These are phyloP conservation scores for Drosophila sproati DNA, from an alignment of 1,140 invertebrate species.

Conservation along the genomic window DNA sequence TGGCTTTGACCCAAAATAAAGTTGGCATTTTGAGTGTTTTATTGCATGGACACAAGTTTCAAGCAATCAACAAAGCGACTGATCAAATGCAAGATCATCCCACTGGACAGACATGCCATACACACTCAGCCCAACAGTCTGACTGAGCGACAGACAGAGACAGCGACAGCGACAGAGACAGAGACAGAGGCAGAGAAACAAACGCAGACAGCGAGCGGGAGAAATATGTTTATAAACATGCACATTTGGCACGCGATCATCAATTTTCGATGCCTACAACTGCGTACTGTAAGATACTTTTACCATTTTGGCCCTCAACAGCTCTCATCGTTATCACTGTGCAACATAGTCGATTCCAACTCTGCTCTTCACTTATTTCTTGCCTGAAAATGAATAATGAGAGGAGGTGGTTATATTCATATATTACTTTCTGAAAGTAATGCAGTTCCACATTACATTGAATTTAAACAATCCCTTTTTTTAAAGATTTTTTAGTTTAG, in stretches of 20 bases:
- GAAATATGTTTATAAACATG: conserved; percentile 82
- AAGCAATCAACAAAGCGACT: conserved; percentile 82
- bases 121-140: conserved; percentile 12
- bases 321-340: conserved; percentile 41
- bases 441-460: too few species aligned
- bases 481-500: too few species aligned
- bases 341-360: conserved; percentile 40
- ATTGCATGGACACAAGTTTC: conserved; percentile 82
- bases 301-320: conserved; percentile 54
- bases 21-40: conserved; percentile 82
- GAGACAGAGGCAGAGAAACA: conserved; percentile 11
- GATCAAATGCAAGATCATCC: conserved; percentile 82
- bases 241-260: conserved; percentile 81
- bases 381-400: conserved; percentile 33
- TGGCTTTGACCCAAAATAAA: conserved; percentile 81
- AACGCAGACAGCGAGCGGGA: conserved; percentile 24
- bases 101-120: conserved; percentile 58
- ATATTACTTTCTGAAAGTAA: conserved; percentile 15
- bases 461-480: too few species aligned
- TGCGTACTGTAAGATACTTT: conserved; percentile 72
- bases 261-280: conserved; percentile 67
- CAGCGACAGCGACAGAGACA: not conserved
- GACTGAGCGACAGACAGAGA: not conserved
- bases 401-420: conserved; percentile 35
- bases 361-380: conserved; percentile 2